Evolutionary conservation across 2,888 invertebrate species (phyloP), one percentile per base, ranked within the genome.

Genomic region (Prosopocoilus inquinatus): DNA sequence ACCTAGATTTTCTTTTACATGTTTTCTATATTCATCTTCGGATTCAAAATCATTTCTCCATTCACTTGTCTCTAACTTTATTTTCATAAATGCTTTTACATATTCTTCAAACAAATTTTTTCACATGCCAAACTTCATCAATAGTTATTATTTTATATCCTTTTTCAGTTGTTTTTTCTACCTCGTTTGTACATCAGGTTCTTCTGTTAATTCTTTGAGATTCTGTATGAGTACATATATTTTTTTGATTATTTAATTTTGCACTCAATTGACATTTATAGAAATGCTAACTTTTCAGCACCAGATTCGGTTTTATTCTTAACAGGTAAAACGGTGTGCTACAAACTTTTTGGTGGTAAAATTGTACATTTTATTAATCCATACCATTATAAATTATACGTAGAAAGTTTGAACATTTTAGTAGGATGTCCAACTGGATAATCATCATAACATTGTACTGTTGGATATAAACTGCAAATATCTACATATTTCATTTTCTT

Each of bases 361-460:
- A 63, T 55, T 54, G 55, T 54, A 57, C 62, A 64, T 55, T 60
- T 63, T 47, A 64, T 58, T 49, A 66, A 48, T 32, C 62, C 63
- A 55, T 59, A 65, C 62, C 64, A 64, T 12, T 58, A 38, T 46
- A 56, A 35, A 58, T 66, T 48, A 57, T 61, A 62, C 39, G 9
- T 47, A n/a, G n/a, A n/a, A n/a, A n/a, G n/a, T n/a, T n/a, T n/a
- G n/a, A n/a, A n/a, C n/a, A n/a, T n/a, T n/a, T n/a, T n/a, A n/a
- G n/a, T n/a, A n/a, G n/a, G n/a, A n/a, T n/a, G n/a, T n/a, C n/a
- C n/a, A n/a, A n/a, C n/a, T n/a, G n/a, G n/a, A n/a, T n/a, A n/a
- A n/a, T n/a, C n/a, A n/a, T n/a, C n/a, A n/a, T n/a, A n/a, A n/a
- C n/a, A n/a, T n/a, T n/a, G n/a, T n/a, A n/a, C n/a, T n/a, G n/a